A percentile compares a stretch with the other conserved stretches of the same genome.
These are phyloP conservation scores for Hermaeophaga mercurialis DNA, from an alignment of 2,888 invertebrate genomes.

Conservation along the genomic window DNA sequence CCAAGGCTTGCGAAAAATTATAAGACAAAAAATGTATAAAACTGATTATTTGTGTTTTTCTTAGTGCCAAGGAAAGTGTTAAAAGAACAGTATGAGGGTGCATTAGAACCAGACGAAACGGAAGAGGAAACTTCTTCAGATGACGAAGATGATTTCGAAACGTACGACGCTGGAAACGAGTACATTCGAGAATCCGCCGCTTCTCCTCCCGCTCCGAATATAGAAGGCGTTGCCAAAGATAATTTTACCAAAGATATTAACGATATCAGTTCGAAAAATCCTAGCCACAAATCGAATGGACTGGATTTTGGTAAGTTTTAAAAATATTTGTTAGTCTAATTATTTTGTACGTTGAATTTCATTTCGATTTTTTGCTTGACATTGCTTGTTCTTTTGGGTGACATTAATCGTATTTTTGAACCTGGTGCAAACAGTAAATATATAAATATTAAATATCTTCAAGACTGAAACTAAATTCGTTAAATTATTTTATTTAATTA, in stretches of 20 bases:
- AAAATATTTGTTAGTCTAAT: neutral
- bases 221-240: constrained; percentile 56
- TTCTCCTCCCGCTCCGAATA: constrained; percentile 63
- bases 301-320: constrained; percentile 50
- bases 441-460: no score
- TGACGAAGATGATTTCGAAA: constrained; percentile 60
- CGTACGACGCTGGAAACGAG: constrained; percentile 60
- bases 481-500: no score
- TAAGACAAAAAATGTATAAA: no score
- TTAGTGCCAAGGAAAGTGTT: constrained; percentile 83
- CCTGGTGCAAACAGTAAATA: no score
- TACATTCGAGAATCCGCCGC: constrained; percentile 64
- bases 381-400: no score
- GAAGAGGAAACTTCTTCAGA: constrained; percentile 57
- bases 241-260: constrained; percentile 52
- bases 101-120: constrained; percentile 78
- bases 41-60: no score
- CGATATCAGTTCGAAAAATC: constrained; percentile 46
- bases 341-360: no score
- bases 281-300: constrained; percentile 50
- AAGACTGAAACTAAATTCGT: no score
- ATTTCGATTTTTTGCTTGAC: no score
- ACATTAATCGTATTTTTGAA: no score
- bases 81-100: constrained; percentile 81
- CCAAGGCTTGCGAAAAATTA: no score